Conservation (phyloP, 2,888 invertebrate species). For the Rhagonycha lutea region DNA sequence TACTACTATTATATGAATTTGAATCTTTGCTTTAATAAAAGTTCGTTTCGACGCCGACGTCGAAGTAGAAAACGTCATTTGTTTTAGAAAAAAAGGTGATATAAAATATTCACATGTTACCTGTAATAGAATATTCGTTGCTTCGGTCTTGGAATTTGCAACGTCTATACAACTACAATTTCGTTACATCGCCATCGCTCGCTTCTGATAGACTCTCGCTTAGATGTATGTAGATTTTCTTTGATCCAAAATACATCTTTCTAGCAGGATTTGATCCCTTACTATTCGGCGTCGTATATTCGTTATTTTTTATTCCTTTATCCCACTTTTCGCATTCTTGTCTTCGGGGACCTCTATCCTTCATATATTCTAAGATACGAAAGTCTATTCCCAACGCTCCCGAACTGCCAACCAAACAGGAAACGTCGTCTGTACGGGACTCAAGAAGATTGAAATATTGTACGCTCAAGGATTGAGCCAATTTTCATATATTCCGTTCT, state of each 20-base stretch:
- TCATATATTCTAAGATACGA: conserved; percentile 52
- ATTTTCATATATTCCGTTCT: conserved; percentile 54
- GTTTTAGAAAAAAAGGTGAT: conserved; percentile 27
- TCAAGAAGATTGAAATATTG: conserved; percentile 54
- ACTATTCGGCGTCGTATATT: conserved; percentile 50
- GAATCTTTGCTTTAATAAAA: background rate
- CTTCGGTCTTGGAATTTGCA: conserved; percentile 31
- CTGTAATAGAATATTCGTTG: conserved; percentile 32
- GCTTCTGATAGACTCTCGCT: conserved; percentile 42
- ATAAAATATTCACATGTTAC: conserved; percentile 42
- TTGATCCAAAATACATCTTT: conserved; percentile 52
- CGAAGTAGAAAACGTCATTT: conserved; percentile 17
- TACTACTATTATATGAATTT: background rate
- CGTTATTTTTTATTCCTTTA: conserved; percentile 52
- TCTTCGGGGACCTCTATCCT: conserved; percentile 54
- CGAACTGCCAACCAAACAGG: conserved; percentile 52
- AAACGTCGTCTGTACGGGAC: conserved; percentile 52
- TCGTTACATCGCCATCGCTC: conserved; percentile 40
- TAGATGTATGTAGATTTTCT: conserved; percentile 52
- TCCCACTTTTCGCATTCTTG: conserved; percentile 52
- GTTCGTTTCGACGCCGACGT: conserved; percentile 8
- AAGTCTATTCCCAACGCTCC: conserved; percentile 50
- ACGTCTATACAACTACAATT: conserved; percentile 38
- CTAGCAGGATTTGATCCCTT: conserved; percentile 45
- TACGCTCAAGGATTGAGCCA: conserved; percentile 54